Evolutionary conservation across 2,888 invertebrate genomes (phyloP), one percentile per base, ranked within the genome.

Genomic region (Cryptophagus acutangulus): DNA sequence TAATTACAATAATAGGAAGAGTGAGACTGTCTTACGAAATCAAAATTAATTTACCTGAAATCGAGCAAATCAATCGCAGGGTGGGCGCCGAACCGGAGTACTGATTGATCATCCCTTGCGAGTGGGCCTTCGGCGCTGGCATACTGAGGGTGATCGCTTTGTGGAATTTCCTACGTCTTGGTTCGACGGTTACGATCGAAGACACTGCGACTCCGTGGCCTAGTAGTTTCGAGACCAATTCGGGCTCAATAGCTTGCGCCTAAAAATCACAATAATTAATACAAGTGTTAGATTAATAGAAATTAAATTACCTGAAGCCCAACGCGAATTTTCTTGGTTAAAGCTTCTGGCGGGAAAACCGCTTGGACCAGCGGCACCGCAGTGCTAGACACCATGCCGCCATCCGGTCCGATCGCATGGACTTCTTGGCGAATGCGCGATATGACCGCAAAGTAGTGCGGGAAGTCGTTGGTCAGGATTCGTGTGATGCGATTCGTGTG

Each of bases 311-410:
- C 86, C 77, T 95, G 95, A 47, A 96, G 78, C 48, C 95, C 95
- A 58, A 99, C 96, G 74, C 92, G 87, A 72, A 99, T 99, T 70
- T 94, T 93, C 75, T 99, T 99, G n/a, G 96, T 99, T 33, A 99
- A 79, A 28, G 99, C 95, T 54, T 89, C 87, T 26, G 91, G 83
- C 13, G 97, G 97, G 78, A 99, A 97, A 52, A 80, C 76, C 3
- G 83, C 81, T 57, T 83, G 82, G 2, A 83, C 83, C 71, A 92
- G 85, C 2, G 94, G 91, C 39, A 97, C 94, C 49, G 96, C 82
- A 56, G 87, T 84, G 33, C 95, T 95, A 55, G 91, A 90, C 43
- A 99, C 87, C 58, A 95, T 92, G 38, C 97, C 97, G 38, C 99
- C 99, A 63, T 96, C 96, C 0, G 94, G 90, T 1, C 97, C 99